A percentile compares a stretch with the other conserved stretches of the same genome.
Evolutionary conservation across 53 echinoderm and acorn worm genomes (phyloP).

Genomic region (Zoroaster sp.): DNA sequence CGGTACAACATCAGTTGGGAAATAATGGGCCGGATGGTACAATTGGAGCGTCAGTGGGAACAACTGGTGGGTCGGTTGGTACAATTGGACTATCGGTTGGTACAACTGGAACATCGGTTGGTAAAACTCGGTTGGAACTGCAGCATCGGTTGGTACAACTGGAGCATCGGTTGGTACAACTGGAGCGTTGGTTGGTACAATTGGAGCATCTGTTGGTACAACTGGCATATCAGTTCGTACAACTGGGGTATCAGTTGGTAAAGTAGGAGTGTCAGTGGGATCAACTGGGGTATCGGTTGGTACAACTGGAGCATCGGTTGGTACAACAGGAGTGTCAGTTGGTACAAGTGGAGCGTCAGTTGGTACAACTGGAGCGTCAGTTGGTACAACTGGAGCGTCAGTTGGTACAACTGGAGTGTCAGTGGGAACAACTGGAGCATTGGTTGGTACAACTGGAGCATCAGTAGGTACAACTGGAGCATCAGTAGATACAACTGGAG

Average conservation of each 20-base stretch:
- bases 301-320: constrained; percentile 15
- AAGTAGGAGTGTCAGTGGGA: neutral
- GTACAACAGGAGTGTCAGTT: neutral
- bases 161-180: constrained; percentile 7
- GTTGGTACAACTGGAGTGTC: no score
- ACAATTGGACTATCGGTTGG: neutral
- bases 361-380: neutral
- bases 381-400: neutral
- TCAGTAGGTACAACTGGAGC: no score
- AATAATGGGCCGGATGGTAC: no score
- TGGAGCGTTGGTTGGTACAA: neutral
- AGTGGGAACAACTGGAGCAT: neutral
- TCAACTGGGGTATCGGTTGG: neutral
- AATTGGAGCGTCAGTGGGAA: no score
- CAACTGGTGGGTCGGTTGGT: no score
- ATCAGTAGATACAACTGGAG: no score
- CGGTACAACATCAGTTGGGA: no score
- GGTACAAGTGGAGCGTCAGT: neutral
- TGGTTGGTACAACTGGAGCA: no score
- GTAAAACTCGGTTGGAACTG: neutral
- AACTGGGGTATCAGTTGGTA: neutral
- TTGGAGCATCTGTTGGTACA: neutral
- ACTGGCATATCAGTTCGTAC: neutral
- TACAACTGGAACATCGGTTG: neutral
- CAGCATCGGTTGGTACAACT: neutral